Conservation (phyloP, 2,797 vertebrate genomes). For the Oreonectes daqikongensis region DNA sequence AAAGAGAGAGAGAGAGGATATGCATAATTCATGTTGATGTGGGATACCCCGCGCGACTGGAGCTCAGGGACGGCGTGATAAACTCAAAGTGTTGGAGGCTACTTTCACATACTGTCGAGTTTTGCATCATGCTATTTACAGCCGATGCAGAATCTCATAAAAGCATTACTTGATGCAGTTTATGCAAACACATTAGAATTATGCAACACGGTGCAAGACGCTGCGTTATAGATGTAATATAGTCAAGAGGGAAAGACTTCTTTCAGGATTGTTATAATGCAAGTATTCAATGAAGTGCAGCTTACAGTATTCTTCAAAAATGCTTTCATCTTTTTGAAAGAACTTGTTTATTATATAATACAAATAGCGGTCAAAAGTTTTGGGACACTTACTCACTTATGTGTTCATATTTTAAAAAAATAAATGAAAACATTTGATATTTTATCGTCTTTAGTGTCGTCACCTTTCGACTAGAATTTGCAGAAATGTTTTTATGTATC, state of each 20-base stretch:
- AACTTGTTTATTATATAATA: neutral
- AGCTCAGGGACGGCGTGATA: neutral
- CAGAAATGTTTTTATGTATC: no score
- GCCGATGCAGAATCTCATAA: neutral
- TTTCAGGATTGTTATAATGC: neutral
- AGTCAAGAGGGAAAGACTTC: neutral
- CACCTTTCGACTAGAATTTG: no score
- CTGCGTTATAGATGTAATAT: neutral
- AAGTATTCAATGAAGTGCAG: neutral
- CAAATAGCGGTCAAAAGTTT: no score
- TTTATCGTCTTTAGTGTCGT: no score
- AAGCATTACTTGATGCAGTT: neutral
- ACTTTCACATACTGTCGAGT: neutral
- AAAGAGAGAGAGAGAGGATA: constrained; percentile 32
- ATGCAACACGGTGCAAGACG: neutral
- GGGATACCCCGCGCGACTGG: neutral
- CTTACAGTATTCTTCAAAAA: neutral
- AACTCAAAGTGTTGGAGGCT: neutral
- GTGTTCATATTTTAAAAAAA: no score
- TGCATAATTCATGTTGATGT: constrained; percentile 40
- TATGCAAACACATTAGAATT: neutral
- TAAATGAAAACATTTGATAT: no score
- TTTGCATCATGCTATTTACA: constrained; percentile 2
- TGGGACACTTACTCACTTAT: no score
- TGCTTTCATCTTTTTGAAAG: neutral